phyloP scores from a whole-genome alignment of 1,140 invertebrate genomes.

The Helicoverpa armigera region DNA sequence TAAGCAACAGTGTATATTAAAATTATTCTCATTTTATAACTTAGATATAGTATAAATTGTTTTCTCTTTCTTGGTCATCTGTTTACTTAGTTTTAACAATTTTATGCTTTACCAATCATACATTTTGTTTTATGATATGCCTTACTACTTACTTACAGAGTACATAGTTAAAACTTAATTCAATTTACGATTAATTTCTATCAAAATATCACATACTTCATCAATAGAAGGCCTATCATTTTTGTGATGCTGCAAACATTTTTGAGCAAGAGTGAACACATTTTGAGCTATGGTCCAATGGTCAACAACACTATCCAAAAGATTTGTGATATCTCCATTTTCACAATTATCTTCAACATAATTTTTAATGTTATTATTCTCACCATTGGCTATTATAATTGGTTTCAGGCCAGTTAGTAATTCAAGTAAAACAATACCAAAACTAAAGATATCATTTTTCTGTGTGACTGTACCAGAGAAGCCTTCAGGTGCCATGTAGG shows the following conservation, averaged over 20 bases:
- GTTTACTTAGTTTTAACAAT: no score
- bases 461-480: conserved; percentile 90
- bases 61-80: no score
- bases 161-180: no score
- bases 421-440: conserved; percentile 92
- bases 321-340: conserved; percentile 63
- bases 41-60: no score
- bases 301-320: conserved; percentile 66
- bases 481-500: conserved; percentile 93
- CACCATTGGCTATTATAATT: conserved; percentile 80
- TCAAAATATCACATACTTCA: conserved; percentile 67
- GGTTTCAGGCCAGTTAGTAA: conserved; percentile 89
- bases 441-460: conserved; percentile 93
- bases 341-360: conserved; percentile 71
- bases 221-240: conserved; percentile 71
- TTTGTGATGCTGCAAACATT: conserved; percentile 67
- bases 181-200: conserved; percentile 50
- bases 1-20: no score
- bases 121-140: no score
- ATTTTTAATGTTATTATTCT: conserved; percentile 73
- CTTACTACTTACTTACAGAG: no score
- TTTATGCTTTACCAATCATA: no score
- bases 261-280: conserved; percentile 69
- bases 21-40: no score
- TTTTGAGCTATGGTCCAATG: conserved; percentile 71